Evolutionary conservation across 2,113 vertebrate genomes (phyloP).

Genomic region (Dendrocopos noguchii): DNA sequence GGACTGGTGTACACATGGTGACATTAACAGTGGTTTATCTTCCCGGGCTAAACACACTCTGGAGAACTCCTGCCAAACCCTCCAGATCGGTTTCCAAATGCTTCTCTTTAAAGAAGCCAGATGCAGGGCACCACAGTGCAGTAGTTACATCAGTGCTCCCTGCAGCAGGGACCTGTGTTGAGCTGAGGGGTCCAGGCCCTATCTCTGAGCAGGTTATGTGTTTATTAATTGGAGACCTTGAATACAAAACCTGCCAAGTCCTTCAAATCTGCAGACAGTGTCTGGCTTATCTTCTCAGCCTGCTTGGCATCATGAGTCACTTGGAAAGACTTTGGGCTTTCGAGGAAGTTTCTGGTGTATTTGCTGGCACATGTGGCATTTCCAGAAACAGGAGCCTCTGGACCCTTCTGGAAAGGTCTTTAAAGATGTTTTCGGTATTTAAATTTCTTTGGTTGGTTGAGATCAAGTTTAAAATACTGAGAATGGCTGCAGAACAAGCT

Average conservation of each 20-base stretch:
- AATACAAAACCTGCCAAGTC: background rate
- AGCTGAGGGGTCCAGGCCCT: background rate
- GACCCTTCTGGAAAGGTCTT: background rate
- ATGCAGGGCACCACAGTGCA: accelerated
- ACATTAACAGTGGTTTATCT: background rate
- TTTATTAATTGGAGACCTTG: background rate
- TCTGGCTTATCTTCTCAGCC: background rate
- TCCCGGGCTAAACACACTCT: background rate
- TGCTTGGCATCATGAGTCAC: background rate
- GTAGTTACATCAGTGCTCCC: background rate
- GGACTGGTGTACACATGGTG: accelerated
- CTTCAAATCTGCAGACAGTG: background rate
- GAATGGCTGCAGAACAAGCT: background rate
- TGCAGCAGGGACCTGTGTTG: background rate
- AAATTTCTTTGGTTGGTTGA: background rate
- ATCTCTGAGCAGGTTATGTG: background rate
- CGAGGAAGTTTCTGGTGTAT: background rate
- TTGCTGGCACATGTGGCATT: background rate
- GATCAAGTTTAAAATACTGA: background rate
- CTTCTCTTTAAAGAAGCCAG: background rate
- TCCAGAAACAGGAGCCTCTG: background rate
- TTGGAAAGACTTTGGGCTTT: background rate
- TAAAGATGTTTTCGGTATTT: background rate
- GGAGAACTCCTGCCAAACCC: background rate
- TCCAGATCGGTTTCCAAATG: background rate